These are phyloP conservation scores for Perdix hodgsoniae DNA, from an alignment of 2,797 vertebrate species.

Conservation along the genomic window DNA sequence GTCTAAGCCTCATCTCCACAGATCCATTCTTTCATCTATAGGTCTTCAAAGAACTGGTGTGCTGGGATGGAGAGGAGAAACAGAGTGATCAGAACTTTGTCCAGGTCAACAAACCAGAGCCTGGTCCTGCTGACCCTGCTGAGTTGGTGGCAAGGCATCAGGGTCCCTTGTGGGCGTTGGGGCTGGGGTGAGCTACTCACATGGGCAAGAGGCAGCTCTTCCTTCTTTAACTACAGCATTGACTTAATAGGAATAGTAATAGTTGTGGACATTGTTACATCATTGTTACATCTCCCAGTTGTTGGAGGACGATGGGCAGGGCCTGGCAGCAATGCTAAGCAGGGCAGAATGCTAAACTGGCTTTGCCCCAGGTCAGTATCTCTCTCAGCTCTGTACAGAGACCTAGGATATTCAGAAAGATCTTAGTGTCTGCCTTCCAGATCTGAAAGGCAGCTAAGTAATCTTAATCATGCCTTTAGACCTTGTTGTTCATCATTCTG, in stretches of 20 bases:
- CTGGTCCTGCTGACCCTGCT: background rate
- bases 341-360: background rate
- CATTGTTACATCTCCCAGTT: background rate
- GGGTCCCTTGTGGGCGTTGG: background rate
- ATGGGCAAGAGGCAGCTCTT: background rate
- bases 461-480: background rate
- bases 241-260: background rate
- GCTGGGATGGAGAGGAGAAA: background rate
- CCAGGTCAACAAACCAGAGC: background rate
- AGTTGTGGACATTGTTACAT: background rate
- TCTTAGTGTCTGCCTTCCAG: background rate
- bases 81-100: background rate
- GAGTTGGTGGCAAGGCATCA: background rate
- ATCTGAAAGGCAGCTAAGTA: background rate
- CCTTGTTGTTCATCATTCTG: background rate
- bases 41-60: background rate
- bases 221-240: background rate
- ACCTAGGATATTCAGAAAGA: background rate
- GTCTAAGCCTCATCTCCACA: background rate
- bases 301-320: background rate
- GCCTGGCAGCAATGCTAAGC: background rate
- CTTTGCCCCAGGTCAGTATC: background rate
- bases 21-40: background rate
- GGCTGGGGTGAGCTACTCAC: background rate
- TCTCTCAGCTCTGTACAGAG: background rate